Evolutionary conservation across 2,888 invertebrate genomes (phyloP).

Genomic region (Ophonus ardosiacus): DNA sequence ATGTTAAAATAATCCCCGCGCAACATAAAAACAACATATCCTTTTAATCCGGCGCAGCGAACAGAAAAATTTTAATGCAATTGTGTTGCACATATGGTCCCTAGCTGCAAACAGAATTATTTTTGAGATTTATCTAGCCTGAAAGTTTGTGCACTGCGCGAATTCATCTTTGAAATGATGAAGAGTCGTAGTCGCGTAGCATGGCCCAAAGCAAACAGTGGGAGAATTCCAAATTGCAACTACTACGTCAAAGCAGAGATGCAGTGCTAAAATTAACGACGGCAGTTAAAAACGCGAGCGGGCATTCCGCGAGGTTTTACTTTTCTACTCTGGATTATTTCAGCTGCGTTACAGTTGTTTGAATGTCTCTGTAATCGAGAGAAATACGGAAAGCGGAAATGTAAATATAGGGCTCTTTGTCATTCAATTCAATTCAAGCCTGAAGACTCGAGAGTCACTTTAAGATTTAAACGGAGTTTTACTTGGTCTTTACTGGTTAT

Average conservation of each 20-base stretch:
- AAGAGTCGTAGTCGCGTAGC: background rate
- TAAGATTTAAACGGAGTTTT: background rate
- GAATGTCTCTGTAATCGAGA: conserved; percentile 35
- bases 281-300: conserved; percentile 25
- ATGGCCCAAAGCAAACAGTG: background rate
- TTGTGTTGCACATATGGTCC: conserved; percentile 24
- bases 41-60: background rate
- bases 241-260: conserved; percentile 33
- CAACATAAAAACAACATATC: background rate
- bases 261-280: conserved; percentile 44
- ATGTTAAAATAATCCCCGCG: conserved; percentile 1
- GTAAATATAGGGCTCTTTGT: conserved; percentile 37
- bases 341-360: conserved; percentile 47
- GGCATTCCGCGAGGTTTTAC: conserved; percentile 32
- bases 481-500: too few relatives aligned
- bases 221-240: conserved; percentile 35
- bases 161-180: conserved; percentile 30
- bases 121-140: conserved; percentile 40
- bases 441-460: conserved; percentile 2
- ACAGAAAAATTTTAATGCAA: conserved; percentile 37
- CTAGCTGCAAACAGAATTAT: conserved; percentile 22
- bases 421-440: background rate
- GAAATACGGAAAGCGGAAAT: conserved; percentile 37
- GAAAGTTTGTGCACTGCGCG: background rate
- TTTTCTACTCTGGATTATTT: conserved; percentile 29